phyloP scores from a whole-genome alignment of 2,797 vertebrate genomes.

The Sebastiscus albofasciatus region DNA sequence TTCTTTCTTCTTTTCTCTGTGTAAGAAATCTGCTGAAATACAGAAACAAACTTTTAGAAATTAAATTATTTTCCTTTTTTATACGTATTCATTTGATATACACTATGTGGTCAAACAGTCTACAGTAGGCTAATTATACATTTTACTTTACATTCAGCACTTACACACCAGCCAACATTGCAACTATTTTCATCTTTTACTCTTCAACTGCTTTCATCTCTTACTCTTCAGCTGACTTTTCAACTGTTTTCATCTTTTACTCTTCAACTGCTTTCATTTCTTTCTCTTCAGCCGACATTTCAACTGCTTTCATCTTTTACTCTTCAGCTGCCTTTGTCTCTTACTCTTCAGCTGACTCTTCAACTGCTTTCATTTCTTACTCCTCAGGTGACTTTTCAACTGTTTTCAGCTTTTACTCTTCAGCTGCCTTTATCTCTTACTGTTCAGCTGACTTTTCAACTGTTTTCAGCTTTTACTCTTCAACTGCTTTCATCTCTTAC shows the following conservation, averaged over 20 bases:
- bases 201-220: neutral
- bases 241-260: neutral
- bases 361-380: neutral
- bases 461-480: too few relatives aligned
- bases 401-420: neutral
- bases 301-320: too few relatives aligned
- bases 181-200: neutral
- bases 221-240: neutral
- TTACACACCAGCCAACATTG: neutral
- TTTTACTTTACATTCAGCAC: neutral
- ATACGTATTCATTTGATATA: neutral
- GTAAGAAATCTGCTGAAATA: neutral
- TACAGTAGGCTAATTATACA: too few relatives aligned
- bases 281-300: neutral
- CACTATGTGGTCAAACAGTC: neutral
- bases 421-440: neutral
- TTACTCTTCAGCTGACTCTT: neutral
- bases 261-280: neutral
- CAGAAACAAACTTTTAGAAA: neutral
- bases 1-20: neutral
- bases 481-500: too few relatives aligned
- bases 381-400: neutral
- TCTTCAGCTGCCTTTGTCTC: too few relatives aligned
- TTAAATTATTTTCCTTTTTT: neutral
- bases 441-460: neutral